Evolutionary conservation across 2,797 vertebrate species (phyloP).

Genomic region (Pterois miles): DNA sequence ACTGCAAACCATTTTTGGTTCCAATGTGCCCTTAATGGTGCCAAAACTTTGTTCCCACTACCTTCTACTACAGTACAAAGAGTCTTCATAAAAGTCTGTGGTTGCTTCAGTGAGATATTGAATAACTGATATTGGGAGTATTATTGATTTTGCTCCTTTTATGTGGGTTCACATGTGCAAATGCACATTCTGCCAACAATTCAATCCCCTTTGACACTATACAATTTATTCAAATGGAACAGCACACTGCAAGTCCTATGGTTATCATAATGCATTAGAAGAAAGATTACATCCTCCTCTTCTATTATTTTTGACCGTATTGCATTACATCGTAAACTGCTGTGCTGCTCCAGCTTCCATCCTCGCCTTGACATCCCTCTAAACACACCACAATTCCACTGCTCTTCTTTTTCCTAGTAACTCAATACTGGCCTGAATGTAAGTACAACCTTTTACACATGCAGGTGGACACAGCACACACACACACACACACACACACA

Average conservation of each 20-base stretch:
- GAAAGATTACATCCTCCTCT: conserved; percentile 36
- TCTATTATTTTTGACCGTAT: conserved; percentile 41
- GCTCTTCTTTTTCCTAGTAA: conserved; percentile 55
- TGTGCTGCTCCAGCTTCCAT: conserved; percentile 57
- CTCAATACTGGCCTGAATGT: conserved; percentile 13
- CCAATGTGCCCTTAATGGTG: conserved; percentile 27
- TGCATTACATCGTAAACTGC: conserved; percentile 49
- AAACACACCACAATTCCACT: conserved; percentile 40
- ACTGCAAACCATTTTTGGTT: conserved; percentile 19
- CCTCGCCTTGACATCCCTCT: conserved; percentile 67
- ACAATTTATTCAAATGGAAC: conserved; percentile 22
- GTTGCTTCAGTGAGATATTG: conserved; percentile 45
- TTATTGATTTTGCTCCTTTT: conserved; percentile 40
- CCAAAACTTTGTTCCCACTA: conserved; percentile 63
- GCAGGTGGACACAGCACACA: conserved; percentile 37
- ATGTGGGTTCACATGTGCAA: conserved; percentile 51
- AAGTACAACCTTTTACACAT: conserved; percentile 36
- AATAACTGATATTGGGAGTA: conserved; percentile 53
- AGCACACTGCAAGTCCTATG: not conserved
- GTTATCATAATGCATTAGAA: conserved; percentile 49
- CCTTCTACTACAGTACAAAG: conserved; percentile 39
- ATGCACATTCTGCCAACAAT: conserved; percentile 41
- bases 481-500: not conserved
- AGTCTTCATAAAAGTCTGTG: conserved; percentile 58
- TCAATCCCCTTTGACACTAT: conserved; percentile 30